Conservation (phyloP, 1,140 invertebrate species). For the Camponotus pennsylvanicus region DNA sequence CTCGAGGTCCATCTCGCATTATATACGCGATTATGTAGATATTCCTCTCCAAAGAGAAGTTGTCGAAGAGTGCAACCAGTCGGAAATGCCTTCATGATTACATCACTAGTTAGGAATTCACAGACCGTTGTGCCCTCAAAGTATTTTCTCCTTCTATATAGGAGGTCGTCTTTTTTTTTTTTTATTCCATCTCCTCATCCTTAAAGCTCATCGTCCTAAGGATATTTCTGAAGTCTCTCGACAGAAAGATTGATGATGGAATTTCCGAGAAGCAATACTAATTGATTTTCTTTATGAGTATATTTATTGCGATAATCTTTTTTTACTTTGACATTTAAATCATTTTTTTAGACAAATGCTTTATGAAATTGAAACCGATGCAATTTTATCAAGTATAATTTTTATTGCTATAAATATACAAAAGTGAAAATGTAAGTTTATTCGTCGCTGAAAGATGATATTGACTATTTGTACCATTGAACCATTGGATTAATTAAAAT, state of each 20-base stretch:
- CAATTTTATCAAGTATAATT: background rate
- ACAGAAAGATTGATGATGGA: background rate
- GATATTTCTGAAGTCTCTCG: constrained; percentile 11
- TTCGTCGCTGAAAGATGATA: background rate
- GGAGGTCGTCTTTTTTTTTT: constrained; percentile 54
- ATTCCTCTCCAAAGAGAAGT: constrained; percentile 62
- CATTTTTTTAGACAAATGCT: background rate
- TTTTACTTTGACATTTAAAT: background rate
- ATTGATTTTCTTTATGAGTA: background rate
- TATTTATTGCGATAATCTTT: background rate
- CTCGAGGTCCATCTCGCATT: constrained; percentile 49
- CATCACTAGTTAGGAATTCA: constrained; percentile 84
- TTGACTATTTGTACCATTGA: background rate
- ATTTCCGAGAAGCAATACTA: constrained; percentile 12
- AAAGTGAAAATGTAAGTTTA: background rate
- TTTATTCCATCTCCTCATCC: constrained; percentile 20
- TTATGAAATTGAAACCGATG: background rate
- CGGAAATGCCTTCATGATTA: constrained; percentile 84
- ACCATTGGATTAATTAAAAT: constrained; percentile 4
- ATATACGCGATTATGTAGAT: constrained; percentile 73
- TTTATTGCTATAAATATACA: background rate
- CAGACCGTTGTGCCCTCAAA: constrained; percentile 74
- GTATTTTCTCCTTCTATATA: constrained; percentile 64
- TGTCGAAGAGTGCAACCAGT: constrained; percentile 80
- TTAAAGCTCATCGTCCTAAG: constrained; percentile 18